Base-by-base conservation (phyloP, 2,888 invertebrate species). In the Glaucopsyche alexis region DNA sequence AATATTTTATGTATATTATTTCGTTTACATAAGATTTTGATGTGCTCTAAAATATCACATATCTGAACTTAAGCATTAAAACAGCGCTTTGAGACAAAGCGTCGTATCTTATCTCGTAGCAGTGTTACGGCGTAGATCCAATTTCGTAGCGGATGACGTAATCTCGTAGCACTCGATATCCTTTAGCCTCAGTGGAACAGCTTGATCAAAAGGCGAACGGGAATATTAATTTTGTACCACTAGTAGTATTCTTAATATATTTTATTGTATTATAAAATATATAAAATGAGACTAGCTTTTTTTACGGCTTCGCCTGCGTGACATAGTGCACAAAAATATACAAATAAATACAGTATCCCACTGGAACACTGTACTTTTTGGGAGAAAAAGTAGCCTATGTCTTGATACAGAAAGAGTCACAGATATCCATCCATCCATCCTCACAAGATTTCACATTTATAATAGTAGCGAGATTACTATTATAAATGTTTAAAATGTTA, bases 61-160 rank as follows among this genome's bases (percentile, higher is more conserved):
- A 42, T 42, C 42, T 2, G 38, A 65, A 65, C 40, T 65, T 52
- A 40, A 16, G 19, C 16, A 16, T 6, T 66, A 66, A 66, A 40
- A 40, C 16, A 40, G 11, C 40, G 16, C 42, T 66, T 40, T n/a
- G 66, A 42, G 9, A 66, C 66, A 66, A 66, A 66, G n/a, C 40
- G 42, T 16, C 66, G 42, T 66, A 66, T n/a, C 16, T 42, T 42
- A 42, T 66, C 40, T 13, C 66, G 66, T 66, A 66, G 66, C 66
- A 42, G 8, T 42, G 66, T 42, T 66, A 42, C 66, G 66, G 40
- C 40, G 38, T 42, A 42, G 38, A 66, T 16, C 65, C 65, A 66
- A 66, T 42, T 66, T 42, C 65, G 65, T 66, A 42, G 65, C 42
- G 42, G 40, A 42, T 66, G 42, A 42, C 66, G 42, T 16, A 16